Evolutionary conservation across 2,797 vertebrate genomes (phyloP), one percentile per base, ranked within the genome.

Genomic region (Crocodylus rhombifer): DNA sequence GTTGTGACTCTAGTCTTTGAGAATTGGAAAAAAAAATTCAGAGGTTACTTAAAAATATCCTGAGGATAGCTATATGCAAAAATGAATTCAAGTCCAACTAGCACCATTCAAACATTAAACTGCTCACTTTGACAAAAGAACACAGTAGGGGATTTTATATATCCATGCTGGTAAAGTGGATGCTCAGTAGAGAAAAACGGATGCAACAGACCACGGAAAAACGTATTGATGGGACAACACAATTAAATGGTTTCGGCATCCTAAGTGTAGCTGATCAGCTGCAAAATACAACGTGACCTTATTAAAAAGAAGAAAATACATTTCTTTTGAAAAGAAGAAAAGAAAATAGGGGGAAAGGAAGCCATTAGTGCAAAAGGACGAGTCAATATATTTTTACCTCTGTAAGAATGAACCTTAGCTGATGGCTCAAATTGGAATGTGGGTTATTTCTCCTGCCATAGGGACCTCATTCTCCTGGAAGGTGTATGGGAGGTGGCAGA

Each of bases 161-260:
- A 78, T 67, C 51, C 75, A 18, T 0, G 0, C 14, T 58, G 78
- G 33, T 17, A 80, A 82, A 26, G 16, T 7, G 77, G 58, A 30
- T 55, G 73, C 67, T 93, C 63, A 64, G 71, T 14, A 79, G 74
- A 88, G 33, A 96, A 69, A 79, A 81, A 92, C 71, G 62, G 82
- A 82, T 80, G 84, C 62, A 62, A 26, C 36, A 12, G 21, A 79
- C 80, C 89, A 92, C 23, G 76, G 88, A 63, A 86, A 87, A 94
- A 16, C 56, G 55, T 89, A 77, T 81, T 87, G 58, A n/a, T n/a
- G 82, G 36, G 86, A 67, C 51, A 58, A 62, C 81, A 91, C 85
- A 94, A 58, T 75, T 83, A 30, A 90, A 42, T 10, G 17, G 78
- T 93, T 89, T 79, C 60, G 79, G 58, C 89, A 61, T 78, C 62